phyloP scores from a whole-genome alignment of 92 coral and sea anemone genomes.

The Phymanthus crucifer region DNA sequence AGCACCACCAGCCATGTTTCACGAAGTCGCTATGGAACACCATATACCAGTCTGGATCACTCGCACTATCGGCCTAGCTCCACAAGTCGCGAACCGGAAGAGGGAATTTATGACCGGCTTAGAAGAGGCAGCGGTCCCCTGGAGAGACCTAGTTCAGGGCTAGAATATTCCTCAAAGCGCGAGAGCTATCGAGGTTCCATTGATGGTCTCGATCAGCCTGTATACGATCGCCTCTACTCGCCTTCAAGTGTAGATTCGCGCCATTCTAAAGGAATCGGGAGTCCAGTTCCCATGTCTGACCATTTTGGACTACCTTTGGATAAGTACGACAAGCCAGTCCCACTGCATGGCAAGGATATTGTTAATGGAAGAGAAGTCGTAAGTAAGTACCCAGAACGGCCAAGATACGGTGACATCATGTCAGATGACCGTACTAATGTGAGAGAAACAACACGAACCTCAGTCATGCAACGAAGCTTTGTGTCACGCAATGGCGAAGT shows the following conservation, averaged over 20 bases:
- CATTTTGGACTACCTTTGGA: slow-evolving; percentile 30
- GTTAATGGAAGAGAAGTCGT: neutral
- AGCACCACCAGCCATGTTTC: no score
- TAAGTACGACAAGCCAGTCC: slow-evolving; percentile 20
- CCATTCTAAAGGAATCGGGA: neutral
- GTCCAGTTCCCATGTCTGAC: slow-evolving; percentile 32
- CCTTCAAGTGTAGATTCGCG: neutral
- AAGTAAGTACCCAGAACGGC: slow-evolving; percentile 4
- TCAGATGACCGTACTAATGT: neutral
- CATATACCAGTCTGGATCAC: slow-evolving; percentile 23
- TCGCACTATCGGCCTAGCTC: slow-evolving; percentile 13
- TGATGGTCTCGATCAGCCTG: slow-evolving; percentile 14
- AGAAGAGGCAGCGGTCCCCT: slow-evolving; percentile 8
- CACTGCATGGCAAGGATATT: slow-evolving; percentile 6
- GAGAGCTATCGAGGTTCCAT: slow-evolving; percentile 5
- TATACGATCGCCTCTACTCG: slow-evolving; percentile 14
- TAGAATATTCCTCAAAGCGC: neutral
- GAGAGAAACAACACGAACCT: slow-evolving; percentile 23
- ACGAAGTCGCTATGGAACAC: slow-evolving; percentile 17
- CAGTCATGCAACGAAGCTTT: slow-evolving; percentile 19
- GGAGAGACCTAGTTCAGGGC: neutral
- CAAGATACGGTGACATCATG: neutral
- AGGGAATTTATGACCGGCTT: slow-evolving; percentile 26
- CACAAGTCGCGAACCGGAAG: neutral
- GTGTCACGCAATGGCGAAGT: slow-evolving; percentile 45